Evolutionary conservation across 2,888 invertebrate species (phyloP).

Genomic region (Drosophila limbata): DNA sequence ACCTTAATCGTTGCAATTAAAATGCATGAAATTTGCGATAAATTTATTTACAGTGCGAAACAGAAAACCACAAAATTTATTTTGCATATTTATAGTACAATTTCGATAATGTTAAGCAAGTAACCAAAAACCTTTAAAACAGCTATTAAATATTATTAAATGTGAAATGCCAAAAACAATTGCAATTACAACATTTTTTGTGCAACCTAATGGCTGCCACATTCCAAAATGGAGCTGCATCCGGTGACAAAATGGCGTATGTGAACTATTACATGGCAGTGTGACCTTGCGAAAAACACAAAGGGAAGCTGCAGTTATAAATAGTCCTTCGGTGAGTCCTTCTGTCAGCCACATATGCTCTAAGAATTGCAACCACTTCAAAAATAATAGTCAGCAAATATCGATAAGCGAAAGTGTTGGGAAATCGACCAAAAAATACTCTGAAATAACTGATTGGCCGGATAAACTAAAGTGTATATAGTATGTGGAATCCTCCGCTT

Average conservation of each 20-base stretch:
- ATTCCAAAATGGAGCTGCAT: slow-evolving; percentile 45
- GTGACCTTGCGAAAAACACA: slow-evolving; percentile 51
- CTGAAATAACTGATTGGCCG: background rate
- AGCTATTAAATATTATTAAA: slow-evolving; percentile 26
- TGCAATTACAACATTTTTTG: slow-evolving; percentile 26
- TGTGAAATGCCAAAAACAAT: slow-evolving; percentile 26
- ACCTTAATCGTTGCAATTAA: slow-evolving; percentile 29
- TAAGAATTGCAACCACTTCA: slow-evolving; percentile 20
- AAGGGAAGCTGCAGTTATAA: slow-evolving; percentile 40
- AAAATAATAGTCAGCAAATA: slow-evolving; percentile 34
- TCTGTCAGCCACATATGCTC: slow-evolving; percentile 57
- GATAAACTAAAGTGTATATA: background rate
- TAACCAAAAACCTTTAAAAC: slow-evolving; percentile 4
- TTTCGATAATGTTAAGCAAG: slow-evolving; percentile 17
- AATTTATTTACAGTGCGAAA: slow-evolving; percentile 1
- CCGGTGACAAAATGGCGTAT: slow-evolving; percentile 39
- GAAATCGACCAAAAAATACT: background rate
- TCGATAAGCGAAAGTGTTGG: background rate
- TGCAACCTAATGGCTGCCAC: slow-evolving; percentile 56
- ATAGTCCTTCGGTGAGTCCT: slow-evolving; percentile 43
- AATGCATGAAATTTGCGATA: slow-evolving; percentile 29
- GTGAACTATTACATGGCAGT: slow-evolving; percentile 21
- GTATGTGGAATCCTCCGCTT: background rate
- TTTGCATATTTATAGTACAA: background rate
- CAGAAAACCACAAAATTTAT: slow-evolving; percentile 29